phyloP scores from a whole-genome alignment of 2,888 invertebrate species.

The Nematopogon swammerdamellus region DNA sequence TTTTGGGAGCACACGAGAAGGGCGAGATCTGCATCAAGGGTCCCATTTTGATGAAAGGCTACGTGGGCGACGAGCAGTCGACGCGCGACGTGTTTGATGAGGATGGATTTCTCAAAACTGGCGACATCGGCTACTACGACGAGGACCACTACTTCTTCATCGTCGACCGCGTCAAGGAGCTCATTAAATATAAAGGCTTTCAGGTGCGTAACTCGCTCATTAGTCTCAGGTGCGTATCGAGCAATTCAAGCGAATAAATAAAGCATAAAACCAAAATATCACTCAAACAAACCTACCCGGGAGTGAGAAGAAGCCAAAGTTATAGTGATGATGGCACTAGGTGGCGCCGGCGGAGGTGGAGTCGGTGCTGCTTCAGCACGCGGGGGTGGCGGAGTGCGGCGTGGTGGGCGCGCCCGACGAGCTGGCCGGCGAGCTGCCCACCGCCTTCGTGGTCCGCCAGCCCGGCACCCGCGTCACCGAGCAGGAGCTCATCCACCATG shows the following conservation, averaged over 20 bases:
- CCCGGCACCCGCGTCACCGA: conserved; percentile 1
- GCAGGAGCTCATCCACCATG: neutral
- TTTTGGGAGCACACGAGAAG: conserved; percentile 60
- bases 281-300: neutral
- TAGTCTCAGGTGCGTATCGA: conserved; percentile 27
- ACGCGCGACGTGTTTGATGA: conserved; percentile 70
- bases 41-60: conserved; percentile 69
- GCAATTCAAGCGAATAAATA: no score
- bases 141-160: conserved; percentile 29
- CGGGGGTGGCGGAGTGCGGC: conserved; percentile 69
- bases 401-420: conserved; percentile 75
- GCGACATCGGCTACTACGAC: conserved; percentile 39
- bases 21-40: conserved; percentile 84
- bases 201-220: conserved; percentile 45
- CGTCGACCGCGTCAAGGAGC: conserved; percentile 36
- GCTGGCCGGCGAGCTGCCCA: conserved; percentile 69
- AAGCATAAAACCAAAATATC: neutral
- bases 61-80: conserved; percentile 67
- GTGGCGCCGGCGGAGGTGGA: conserved; percentile 83
- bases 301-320: no score
- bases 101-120: conserved; percentile 74
- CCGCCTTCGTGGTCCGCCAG: conserved; percentile 64
- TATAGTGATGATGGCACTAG: no score
- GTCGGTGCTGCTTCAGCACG: conserved; percentile 66
- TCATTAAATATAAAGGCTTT: conserved; percentile 38